Evolutionary conservation across 1,140 invertebrate species (phyloP).

Genomic region (Sarcophaga bullata): DNA sequence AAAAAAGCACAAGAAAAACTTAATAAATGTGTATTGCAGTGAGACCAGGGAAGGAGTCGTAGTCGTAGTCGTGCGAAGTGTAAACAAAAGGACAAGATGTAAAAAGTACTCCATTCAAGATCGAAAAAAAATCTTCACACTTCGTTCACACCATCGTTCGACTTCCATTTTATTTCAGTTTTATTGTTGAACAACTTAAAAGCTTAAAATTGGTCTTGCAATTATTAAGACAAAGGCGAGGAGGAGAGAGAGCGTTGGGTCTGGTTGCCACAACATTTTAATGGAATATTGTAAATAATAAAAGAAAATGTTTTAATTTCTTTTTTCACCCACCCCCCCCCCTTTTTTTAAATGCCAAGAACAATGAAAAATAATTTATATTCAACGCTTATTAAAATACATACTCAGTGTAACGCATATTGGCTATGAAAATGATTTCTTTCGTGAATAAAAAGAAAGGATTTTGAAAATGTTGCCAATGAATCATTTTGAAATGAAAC

Average conservation of each 20-base stretch:
- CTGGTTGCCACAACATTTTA: neutral
- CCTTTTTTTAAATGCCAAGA: neutral
- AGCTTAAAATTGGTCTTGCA: conserved; percentile 19
- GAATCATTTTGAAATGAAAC: too few relatives aligned
- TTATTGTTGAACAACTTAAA: conserved; percentile 10
- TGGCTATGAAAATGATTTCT: too few relatives aligned
- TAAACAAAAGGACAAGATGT: conserved; percentile 13
- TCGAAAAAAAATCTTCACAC: neutral
- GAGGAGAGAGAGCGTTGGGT: neutral
- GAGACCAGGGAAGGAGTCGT: neutral
- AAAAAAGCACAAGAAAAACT: neutral
- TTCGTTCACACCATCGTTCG: neutral
- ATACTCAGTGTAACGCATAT: too few relatives aligned
- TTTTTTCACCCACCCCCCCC: neutral
- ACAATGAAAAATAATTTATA: conserved; percentile 18
- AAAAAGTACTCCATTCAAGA: neutral
- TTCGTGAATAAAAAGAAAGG: too few relatives aligned
- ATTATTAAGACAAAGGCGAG: neutral
- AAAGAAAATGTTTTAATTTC: conserved; percentile 6
- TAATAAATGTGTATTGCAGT: too few relatives aligned
- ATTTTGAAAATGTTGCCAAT: too few relatives aligned
- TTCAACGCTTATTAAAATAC: neutral
- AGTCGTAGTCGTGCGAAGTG: too few relatives aligned
- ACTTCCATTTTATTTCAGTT: neutral
- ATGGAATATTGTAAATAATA: neutral